phyloP scores from a whole-genome alignment of 2,888 invertebrate species.

The Hirtodrosophila trivittata region DNA sequence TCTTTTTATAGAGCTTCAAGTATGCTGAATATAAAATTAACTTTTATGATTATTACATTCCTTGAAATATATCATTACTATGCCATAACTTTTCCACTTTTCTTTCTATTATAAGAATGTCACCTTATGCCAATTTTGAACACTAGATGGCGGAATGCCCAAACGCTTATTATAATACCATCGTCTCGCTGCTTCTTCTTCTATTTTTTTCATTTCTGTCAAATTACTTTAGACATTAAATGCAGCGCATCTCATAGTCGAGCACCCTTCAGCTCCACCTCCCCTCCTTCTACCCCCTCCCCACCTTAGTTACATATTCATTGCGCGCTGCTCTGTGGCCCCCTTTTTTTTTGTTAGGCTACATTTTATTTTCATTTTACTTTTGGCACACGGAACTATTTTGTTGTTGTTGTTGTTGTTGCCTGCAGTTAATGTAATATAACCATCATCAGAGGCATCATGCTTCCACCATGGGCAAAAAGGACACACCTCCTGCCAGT shows the following conservation, averaged over 20 bases:
- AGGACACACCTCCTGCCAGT: background rate
- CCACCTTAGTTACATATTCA: constrained; percentile 67
- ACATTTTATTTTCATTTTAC: constrained; percentile 74
- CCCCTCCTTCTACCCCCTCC: background rate
- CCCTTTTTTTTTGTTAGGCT: constrained; percentile 48
- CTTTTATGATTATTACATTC: too few relatives aligned
- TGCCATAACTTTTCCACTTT: too few relatives aligned
- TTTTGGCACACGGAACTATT: constrained; percentile 71
- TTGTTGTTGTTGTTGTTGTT: constrained; percentile 46
- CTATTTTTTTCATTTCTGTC: constrained; percentile 12
- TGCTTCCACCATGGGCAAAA: background rate
- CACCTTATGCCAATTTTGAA: constrained; percentile 21
- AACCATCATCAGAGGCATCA: constrained; percentile 65
- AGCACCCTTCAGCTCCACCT: constrained; percentile 23
- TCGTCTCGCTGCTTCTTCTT: background rate
- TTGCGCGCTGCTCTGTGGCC: constrained; percentile 44
- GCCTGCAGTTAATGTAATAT: constrained; percentile 75
- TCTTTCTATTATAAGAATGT: background rate
- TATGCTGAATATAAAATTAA: too few relatives aligned
- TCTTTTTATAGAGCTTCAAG: background rate
- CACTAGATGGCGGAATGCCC: constrained; percentile 39
- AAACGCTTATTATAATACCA: constrained; percentile 46
- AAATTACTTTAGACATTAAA: constrained; percentile 49
- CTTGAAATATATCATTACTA: too few relatives aligned
- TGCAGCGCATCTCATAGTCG: constrained; percentile 44